These are phyloP conservation scores for Apteryx owenii DNA, from an alignment of 2,113 vertebrate species.

Conservation along the genomic window DNA sequence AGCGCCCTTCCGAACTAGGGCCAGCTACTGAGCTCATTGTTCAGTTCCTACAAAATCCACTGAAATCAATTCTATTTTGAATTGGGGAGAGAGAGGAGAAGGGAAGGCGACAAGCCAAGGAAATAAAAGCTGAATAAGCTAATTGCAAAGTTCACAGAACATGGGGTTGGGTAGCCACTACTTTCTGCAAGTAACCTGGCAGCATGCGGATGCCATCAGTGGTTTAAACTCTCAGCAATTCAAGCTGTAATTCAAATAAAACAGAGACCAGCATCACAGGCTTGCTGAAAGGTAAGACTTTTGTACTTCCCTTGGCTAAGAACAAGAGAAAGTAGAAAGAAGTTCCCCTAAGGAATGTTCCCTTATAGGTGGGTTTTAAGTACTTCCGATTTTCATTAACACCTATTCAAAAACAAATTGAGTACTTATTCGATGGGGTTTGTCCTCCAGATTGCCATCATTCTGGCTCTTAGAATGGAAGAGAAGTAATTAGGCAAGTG, in stretches of 20 bases:
- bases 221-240: not conserved
- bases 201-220: accelerated
- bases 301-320: not conserved
- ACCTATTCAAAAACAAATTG: not conserved
- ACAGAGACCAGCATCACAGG: not conserved
- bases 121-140: not conserved
- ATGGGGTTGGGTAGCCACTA: not conserved
- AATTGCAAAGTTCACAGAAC: not conserved
- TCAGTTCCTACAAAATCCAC: not conserved
- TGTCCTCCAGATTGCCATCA: not conserved
- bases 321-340: not conserved
- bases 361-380: not conserved
- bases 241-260: not conserved
- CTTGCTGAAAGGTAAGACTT: not conserved
- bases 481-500: not conserved
- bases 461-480: not conserved
- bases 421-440: not conserved
- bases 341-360: not conserved
- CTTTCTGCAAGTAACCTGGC: not conserved
- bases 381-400: not conserved
- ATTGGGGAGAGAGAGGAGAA: not conserved
- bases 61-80: not conserved
- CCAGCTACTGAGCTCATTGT: not conserved
- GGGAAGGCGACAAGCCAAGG: not conserved
- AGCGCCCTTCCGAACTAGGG: not conserved